Conservation (phyloP, 2,888 invertebrate species). For the Hanleya hanleyi region DNA sequence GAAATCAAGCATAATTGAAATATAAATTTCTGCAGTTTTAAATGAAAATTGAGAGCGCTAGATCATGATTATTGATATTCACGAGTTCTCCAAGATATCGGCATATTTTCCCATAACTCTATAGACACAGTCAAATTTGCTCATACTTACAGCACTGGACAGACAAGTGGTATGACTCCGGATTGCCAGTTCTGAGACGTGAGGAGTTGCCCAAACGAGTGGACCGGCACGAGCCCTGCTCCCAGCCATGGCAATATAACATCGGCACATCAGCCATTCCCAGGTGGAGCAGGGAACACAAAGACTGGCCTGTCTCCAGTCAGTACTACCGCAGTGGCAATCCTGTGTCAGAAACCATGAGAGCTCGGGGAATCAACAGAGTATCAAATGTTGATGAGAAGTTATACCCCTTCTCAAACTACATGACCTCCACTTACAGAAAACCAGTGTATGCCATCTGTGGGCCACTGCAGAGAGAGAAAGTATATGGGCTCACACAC, state of each 20-base stretch:
- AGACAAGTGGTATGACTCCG: constrained; percentile 66
- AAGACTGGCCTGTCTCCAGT: constrained; percentile 26
- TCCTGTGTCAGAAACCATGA: constrained; percentile 61
- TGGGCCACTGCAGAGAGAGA: constrained; percentile 68
- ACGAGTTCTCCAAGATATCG: too few species aligned
- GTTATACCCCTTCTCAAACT: constrained; percentile 68
- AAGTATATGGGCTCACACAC: constrained; percentile 67
- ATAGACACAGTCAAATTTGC: too few species aligned
- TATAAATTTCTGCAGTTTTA: too few species aligned
- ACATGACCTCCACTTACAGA: constrained; percentile 71
- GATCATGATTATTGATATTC: too few species aligned
- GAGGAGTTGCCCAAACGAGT: constrained; percentile 60
- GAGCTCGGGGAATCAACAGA: constrained; percentile 66
- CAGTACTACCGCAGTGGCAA: constrained; percentile 47
- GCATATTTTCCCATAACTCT: too few species aligned
- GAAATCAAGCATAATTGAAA: too few species aligned
- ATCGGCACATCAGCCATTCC: constrained; percentile 53
- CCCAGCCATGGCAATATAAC: constrained; percentile 59
- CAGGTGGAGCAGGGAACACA: constrained; percentile 52
- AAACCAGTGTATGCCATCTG: constrained; percentile 69
- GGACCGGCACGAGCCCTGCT: constrained; percentile 58
- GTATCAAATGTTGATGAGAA: constrained; percentile 59
- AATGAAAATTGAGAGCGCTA: too few species aligned
- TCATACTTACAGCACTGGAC: constrained; percentile 58
- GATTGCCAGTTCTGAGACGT: constrained; percentile 50